Percentiles rank a stretch among this genome's conserved stretches.
phyloP scores from a whole-genome alignment of 1,140 invertebrate genomes.

The Nymphalis io region DNA sequence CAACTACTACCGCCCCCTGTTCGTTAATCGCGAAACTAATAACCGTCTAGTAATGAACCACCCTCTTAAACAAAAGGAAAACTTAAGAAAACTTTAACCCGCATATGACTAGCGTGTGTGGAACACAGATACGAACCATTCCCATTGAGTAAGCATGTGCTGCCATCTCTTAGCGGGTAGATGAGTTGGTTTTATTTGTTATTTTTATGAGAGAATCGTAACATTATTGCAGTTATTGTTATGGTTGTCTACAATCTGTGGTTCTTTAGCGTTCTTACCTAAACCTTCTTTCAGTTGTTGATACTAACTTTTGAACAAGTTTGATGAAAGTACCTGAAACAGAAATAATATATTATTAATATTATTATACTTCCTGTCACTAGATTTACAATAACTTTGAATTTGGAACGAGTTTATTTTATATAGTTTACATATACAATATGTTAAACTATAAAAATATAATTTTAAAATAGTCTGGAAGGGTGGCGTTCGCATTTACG shows the following conservation, averaged over 20 bases:
- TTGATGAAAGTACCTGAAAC: constrained; percentile 34
- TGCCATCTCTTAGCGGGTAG: constrained; percentile 72
- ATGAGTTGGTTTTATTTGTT: constrained; percentile 50
- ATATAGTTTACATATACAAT: background rate
- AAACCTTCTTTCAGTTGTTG: constrained; percentile 8
- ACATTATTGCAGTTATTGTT: constrained; percentile 33
- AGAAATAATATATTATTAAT: constrained; percentile 16
- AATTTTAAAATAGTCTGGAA: constrained; percentile 38
- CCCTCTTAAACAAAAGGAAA: constrained; percentile 54
- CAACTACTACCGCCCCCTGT: constrained; percentile 65
- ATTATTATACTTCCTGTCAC: background rate
- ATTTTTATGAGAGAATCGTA: constrained; percentile 48
- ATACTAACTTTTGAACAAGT: constrained; percentile 12
- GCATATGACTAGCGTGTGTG: constrained; percentile 52
- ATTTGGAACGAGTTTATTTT: no score
- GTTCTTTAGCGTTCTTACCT: constrained; percentile 27
- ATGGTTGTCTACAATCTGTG: constrained; percentile 12
- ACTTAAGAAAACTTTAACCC: constrained; percentile 53
- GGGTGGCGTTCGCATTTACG: constrained; percentile 51
- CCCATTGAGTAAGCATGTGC: constrained; percentile 31
- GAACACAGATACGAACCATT: constrained; percentile 40
- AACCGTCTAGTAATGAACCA: constrained; percentile 54
- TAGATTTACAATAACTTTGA: no score
- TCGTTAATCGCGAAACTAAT: constrained; percentile 62
- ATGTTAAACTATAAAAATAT: constrained; percentile 17